Percentiles rank a stretch among this genome's conserved stretches.
Conservation (phyloP, 2,888 invertebrate genomes). For the Tipula helvola region DNA sequence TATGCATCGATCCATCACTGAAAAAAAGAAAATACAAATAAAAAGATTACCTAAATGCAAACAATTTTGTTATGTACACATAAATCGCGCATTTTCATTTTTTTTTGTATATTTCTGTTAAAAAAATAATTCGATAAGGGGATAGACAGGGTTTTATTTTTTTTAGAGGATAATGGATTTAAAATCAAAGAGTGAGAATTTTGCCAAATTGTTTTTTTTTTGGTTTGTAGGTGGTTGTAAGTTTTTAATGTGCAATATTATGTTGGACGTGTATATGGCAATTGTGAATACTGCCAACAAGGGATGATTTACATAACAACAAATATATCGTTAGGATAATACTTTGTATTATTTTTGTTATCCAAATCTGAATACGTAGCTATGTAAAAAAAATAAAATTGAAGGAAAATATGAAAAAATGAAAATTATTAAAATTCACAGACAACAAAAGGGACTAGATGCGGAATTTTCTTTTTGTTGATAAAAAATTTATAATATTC, state of each 20-base stretch:
- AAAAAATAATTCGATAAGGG: background rate
- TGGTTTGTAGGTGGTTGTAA: background rate
- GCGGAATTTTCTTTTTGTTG: background rate
- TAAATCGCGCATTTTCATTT: background rate
- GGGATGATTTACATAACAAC: background rate
- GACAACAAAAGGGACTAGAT: background rate
- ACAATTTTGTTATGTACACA: background rate
- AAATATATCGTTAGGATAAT: background rate
- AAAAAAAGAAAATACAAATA: constrained; percentile 17
- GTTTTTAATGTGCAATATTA: background rate
- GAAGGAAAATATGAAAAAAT: background rate
- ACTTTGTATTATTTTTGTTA: background rate
- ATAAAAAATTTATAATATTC: background rate
- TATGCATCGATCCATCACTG: constrained; percentile 38
- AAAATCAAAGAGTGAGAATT: background rate
- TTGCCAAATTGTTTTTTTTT: background rate
- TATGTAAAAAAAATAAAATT: background rate
- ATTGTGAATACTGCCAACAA: background rate
- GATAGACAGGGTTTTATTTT: background rate
- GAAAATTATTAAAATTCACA: background rate
- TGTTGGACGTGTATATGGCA: background rate
- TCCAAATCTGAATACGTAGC: background rate
- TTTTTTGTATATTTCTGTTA: background rate
- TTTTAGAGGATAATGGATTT: background rate
- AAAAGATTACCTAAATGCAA: background rate